Evolutionary conservation across 2,797 vertebrate genomes (phyloP), one percentile per base, ranked within the genome.

Genomic region (Parauchenoglanis ngamensis): DNA sequence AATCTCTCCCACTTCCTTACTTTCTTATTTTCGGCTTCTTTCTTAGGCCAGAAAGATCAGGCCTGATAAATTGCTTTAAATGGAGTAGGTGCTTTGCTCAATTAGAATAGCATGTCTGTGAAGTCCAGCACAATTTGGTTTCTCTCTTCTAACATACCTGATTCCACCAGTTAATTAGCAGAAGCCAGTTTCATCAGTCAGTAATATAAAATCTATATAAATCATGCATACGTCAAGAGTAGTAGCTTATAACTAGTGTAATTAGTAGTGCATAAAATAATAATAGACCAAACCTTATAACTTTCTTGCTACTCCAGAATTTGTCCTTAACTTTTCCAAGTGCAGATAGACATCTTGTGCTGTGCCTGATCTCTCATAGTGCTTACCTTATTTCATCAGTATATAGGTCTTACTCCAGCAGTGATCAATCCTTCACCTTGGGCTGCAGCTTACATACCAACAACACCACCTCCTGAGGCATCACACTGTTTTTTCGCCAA

Each of bases 291-390:
- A 46, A 81, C 35, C 59, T 21, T 17, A 63, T 63, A 28, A 35
- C 35, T 11, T 70, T 70, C 11, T 31, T 23, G 49, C 49, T 81
- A 87, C 90, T 91, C 88, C 92, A 93, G 89, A 87, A 90, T 85
- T 87, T 88, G 85, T 56, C 89, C 83, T 86, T 79, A 85, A 40
- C 84, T 86, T 92, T 89, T 89, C 28, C 57, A 54, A 76, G 81
- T n/a, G 7, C 85, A 91, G 87, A 94, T 89, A 90, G 90, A 87
- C 88, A 84, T 83, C 84, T 90, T 86, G 85, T 84, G 80, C 86
- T 68, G 76, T 59, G 65, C 81, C 19, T 79, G 0, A 80, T 87
- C 77, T 65, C 49, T 83, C 57, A 40, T 25, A 65, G 57, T 77
- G 67, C 87, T 73, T 86, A 77, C 72, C 31, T 80, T 59, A 59